A percentile compares a stretch with the other conserved stretches of the same genome.
phyloP scores from a whole-genome alignment of 2,113 vertebrate species.

The Dasyornis broadbenti region DNA sequence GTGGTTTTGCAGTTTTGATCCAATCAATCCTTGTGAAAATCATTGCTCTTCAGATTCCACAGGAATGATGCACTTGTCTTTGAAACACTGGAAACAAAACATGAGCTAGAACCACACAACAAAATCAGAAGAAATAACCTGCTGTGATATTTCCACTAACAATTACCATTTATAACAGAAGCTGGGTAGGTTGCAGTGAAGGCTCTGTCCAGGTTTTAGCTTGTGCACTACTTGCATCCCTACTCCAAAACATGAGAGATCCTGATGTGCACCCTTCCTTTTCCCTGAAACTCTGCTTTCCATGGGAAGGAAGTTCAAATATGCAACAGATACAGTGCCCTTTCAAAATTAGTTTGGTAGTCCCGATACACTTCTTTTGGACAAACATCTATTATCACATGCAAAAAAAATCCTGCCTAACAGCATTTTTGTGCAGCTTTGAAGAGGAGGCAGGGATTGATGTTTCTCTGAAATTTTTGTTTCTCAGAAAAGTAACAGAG shows the following conservation, averaged over 20 bases:
- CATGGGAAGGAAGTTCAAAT: not conserved
- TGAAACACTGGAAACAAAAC: not conserved
- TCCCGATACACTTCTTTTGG: not conserved
- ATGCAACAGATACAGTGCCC: fast-evolving
- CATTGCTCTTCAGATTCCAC: not conserved
- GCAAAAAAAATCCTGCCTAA: not conserved
- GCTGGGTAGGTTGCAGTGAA: not conserved
- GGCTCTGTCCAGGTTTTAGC: not conserved
- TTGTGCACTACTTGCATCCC: not conserved
- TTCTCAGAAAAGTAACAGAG: not conserved
- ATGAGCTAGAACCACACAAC: not conserved
- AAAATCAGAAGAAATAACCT: not conserved
- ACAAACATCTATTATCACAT: not conserved
- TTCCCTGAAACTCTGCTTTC: not conserved
- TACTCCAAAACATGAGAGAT: not conserved
- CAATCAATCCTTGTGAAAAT: not conserved
- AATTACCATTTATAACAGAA: not conserved
- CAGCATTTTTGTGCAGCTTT: not conserved
- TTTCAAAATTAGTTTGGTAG: not conserved
- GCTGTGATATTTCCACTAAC: not conserved
- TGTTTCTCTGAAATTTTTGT: not conserved
- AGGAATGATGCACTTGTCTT: not conserved
- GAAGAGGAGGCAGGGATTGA: not conserved
- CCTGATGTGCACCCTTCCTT: not conserved
- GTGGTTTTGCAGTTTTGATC: not conserved